Conservation (phyloP, 2,797 vertebrate species). For the Anableps anableps region DNA sequence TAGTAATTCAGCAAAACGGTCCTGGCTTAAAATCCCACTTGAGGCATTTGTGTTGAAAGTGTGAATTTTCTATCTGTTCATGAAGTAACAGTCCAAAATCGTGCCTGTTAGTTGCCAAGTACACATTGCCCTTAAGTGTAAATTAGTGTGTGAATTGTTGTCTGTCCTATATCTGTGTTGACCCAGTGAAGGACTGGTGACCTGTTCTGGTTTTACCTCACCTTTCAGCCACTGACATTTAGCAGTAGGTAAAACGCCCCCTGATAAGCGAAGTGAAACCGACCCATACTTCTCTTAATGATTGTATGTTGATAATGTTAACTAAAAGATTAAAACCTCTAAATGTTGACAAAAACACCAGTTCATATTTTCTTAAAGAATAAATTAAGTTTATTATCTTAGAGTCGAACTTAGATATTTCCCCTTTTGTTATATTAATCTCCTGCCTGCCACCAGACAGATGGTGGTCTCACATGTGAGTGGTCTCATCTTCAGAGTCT, state of each 20-base stretch:
- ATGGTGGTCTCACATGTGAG: conserved; percentile 70
- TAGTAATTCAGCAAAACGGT: not conserved
- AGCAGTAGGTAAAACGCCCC: too few species aligned
- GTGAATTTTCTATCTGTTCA: not conserved
- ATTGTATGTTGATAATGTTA: too few species aligned
- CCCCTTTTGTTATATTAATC: not conserved
- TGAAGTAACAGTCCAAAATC: not conserved
- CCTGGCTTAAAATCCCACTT: not conserved
- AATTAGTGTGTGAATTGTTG: not conserved
- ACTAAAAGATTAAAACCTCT: not conserved
- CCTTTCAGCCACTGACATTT: too few species aligned
- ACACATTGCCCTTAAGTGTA: not conserved
- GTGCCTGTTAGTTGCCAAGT: not conserved
- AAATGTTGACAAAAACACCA: not conserved
- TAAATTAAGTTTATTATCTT: conserved; percentile 58
- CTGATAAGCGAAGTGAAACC: too few species aligned
- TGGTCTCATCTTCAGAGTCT: conserved; percentile 73
- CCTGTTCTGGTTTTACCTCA: too few species aligned
- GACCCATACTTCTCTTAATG: too few species aligned
- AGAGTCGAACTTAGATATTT: not conserved
- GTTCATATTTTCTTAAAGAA: conserved; percentile 20
- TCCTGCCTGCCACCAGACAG: conserved; percentile 13
- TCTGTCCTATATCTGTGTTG: too few species aligned
- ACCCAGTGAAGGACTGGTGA: too few species aligned
- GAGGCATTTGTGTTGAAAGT: not conserved